Evolutionary conservation across 2,113 vertebrate genomes (phyloP), one percentile per base, ranked within the genome.

Genomic region (Xiphorhynchus elegans): DNA sequence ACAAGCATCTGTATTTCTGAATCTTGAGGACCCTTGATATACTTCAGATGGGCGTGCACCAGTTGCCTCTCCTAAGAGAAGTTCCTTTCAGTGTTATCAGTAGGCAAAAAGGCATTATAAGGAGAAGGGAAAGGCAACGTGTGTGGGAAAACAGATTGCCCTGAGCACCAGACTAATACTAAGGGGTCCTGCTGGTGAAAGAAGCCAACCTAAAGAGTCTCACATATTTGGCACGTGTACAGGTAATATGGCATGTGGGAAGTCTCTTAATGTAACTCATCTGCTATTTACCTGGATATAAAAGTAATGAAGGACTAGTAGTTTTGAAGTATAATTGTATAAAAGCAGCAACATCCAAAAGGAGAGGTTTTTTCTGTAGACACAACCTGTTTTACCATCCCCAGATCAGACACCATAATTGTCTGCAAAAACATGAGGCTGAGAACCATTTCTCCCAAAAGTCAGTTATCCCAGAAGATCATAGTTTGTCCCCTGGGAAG

Each of bases 191-290:
- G 50, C 67, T 62, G 26, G 5, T 89, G n/a, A 47, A 52, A 70
- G 17, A 53, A 81, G 46, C 14, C 56, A 52, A 2, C 31, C 55
- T 56, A 62, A 81, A 39, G 21, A 39, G 16, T 33, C 46, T 60
- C 21, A 13, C 0, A 0, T 56, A 23, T 89, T 89, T 89, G 69
- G 24, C 40, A 26, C 9, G 21, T 0, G 1, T 47, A 13, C 19
- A 11, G 53, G 21, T 47, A 42, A n/a, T 21, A 33, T 0, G 1
- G 28, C 2, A 2, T 26, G 24, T 62, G 35, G 50, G 63, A 76
- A 64, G 11, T 42, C 53, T 84, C 37, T 44, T 46, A 10, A 33
- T 33, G 11, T 44, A 63, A 46, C 40, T 29, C 23, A 47, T 24
- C 16, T 29, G 21, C 49, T 72, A 2, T 50, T 72, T 68, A 37